Base-by-base conservation (phyloP, 2,113 vertebrate species). In the Calidris pygmaea region DNA sequence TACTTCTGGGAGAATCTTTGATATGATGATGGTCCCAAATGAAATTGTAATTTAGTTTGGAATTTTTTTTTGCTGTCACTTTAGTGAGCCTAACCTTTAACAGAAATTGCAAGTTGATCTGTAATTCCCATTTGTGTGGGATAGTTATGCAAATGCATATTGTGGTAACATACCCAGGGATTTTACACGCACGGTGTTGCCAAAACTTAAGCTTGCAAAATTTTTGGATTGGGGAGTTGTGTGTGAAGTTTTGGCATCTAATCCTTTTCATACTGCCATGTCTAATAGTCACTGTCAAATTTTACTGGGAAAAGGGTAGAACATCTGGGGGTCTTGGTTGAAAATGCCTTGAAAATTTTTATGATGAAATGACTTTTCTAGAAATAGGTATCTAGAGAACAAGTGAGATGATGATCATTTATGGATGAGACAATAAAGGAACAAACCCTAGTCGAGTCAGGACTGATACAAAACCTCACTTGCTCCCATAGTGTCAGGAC, bases 171-270 rank as follows among this genome's bases (percentile, higher is more conserved):
- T 45, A 68, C 7, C 29, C 70, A 67, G 39, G 53, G 60, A 78
- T 87, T 93, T 93, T 76, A 66, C 9, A 35, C 0, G 3, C 2
- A 21, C 37, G 7, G 14, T 30, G 14, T 73, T 95, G 85, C 75
- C 71, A 83, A 50, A 93, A 91, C 7, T 76, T 82, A 39, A 87
- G 52, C 56, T 94, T 93, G 48, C 43, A 80, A 93, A 93, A 85
- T 32, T 79, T 82, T 85, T 79, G 71, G 39, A 53, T 91, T 34
- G 14, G 52, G n/a, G 30, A 66, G 17, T 35, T 88, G 7, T 45
- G 41, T 3, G 2, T 50, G 45, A 89, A 77, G 55, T 34, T 88
- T 91, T 95, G 91, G 50, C 78, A 48, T 77, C 37, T 71, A 41
- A 41, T 94, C 26, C 37, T 73, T 20, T 76, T 93, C 41, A 26